Base-by-base conservation (phyloP, 2,113 vertebrate species). In the Phyllostomus discolor region DNA sequence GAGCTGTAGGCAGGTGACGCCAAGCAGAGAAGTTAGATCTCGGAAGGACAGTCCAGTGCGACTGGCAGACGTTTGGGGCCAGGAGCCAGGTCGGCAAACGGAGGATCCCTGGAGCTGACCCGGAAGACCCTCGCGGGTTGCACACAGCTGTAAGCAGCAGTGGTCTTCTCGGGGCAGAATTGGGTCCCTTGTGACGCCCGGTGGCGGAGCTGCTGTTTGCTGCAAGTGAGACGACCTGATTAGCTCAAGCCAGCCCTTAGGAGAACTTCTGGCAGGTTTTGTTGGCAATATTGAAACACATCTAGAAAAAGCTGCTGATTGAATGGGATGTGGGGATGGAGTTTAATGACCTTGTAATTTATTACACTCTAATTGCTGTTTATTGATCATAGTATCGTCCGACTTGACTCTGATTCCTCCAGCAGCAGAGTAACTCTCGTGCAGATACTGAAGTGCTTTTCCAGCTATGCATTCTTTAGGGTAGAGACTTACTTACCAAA, bases 301-400 rank as follows among this genome's bases (percentile, higher is more conserved):
- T 86, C 38, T 83, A 59, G 85, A 91, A 92, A 96, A n/a, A 20
- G 20, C 86, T 97, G 57, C 57, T 95, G 89, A 57, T 97, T 57
- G 83, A 94, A 80, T 89, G 80, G 54, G 72, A 43, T 88, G 62
- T 79, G 50, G 82, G 83, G 86, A 69, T 90, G 89, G n/a, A 89
- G 48, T 96, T 98, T 94, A 96, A 22, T 96, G 94, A 93, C 76
- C n/a, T 97, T 98, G 92, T 98, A 98, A 97, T 92, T 94, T 93
- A 97, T 95, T 97, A 54, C 78, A 82, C 94, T 97, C 96, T 97
- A 38, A 66, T 97, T 97, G 97, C 57, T 97, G 97, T 97, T 97
- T 94, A 90, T 94, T 81, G 86, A 90, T 97, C 81, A 93, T 67
- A 62, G 35, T 97, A 97, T 97, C 83, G 73, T 96, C 96, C 88